These are phyloP conservation scores for Drosophila saltans DNA, from an alignment of 1,140 invertebrate species.

Conservation along the genomic window DNA sequence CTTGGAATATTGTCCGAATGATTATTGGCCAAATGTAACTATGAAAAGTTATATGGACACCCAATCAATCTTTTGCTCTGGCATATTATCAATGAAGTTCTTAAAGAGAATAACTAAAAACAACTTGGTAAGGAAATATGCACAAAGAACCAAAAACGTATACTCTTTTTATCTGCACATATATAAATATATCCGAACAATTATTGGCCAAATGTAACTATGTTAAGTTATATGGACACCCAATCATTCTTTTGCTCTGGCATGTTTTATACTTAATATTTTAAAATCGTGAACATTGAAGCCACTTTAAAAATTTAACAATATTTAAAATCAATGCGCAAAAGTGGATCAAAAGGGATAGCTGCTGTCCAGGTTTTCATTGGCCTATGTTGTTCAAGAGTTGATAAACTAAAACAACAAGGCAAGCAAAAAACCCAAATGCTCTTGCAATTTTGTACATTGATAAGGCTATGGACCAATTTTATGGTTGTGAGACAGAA, in stretches of 20 bases:
- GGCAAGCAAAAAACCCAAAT: slow-evolving; percentile 81
- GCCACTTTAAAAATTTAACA: not conserved
- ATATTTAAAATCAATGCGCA: not conserved
- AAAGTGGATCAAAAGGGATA: slow-evolving; percentile 17
- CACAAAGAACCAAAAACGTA: not conserved
- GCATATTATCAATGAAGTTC: slow-evolving; percentile 20
- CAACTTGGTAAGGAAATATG: not conserved
- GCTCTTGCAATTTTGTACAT: slow-evolving; percentile 76
- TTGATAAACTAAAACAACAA: slow-evolving; percentile 43
- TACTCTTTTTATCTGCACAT: not conserved
- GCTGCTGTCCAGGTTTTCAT: slow-evolving; percentile 70
- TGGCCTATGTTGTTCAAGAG: slow-evolving; percentile 65
- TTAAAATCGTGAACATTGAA: slow-evolving; percentile 20
- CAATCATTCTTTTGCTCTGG: slow-evolving; percentile 69
- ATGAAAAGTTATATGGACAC: slow-evolving; percentile 26
- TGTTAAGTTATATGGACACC: slow-evolving; percentile 70
- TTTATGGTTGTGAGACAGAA: not conserved
- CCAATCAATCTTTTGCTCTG: slow-evolving; percentile 29
- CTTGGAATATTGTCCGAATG: slow-evolving; percentile 30
- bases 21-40: slow-evolving; percentile 41
- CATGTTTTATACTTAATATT: slow-evolving; percentile 52
- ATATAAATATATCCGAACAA: slow-evolving; percentile 38
- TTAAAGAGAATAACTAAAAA: not conserved
- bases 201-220: slow-evolving; percentile 76
- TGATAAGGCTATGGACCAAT: slow-evolving; percentile 50